These are phyloP conservation scores for Tenthredo distinguenda DNA, from an alignment of 2,888 invertebrate species.

Conservation along the genomic window DNA sequence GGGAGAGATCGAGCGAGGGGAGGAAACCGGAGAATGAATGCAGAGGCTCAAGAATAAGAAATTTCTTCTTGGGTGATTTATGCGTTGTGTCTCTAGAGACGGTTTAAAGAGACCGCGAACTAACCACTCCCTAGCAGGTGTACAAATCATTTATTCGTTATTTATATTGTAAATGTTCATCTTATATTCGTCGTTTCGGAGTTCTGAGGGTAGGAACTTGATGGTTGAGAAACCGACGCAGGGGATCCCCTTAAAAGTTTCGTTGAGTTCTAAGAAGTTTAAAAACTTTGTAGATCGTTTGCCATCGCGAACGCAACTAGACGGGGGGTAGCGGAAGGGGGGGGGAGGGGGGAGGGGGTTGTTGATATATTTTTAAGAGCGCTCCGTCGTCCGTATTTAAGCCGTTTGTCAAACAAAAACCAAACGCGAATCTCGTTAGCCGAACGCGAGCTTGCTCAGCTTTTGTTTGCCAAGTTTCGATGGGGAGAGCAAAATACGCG, in stretches of 20 bases:
- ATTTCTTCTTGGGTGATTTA: constrained; percentile 36
- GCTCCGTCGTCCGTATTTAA: constrained; percentile 48
- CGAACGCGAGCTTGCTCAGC: constrained; percentile 36
- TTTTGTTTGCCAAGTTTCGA: constrained; percentile 47
- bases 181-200: constrained; percentile 24
- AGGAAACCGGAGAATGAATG: background rate
- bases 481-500: constrained; percentile 15
- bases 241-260: constrained; percentile 49
- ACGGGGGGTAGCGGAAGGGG: background rate
- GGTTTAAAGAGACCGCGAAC: constrained; percentile 29
- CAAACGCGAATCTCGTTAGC: constrained; percentile 47
- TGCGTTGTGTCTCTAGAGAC: constrained; percentile 35
- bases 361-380: constrained; percentile 46
- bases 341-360: background rate
- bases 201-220: background rate
- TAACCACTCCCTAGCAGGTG: constrained; percentile 33
- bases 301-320: constrained; percentile 40
- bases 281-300: constrained; percentile 46
- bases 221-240: constrained; percentile 32
- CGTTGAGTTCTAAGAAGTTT: constrained; percentile 31
- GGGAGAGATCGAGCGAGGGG: background rate
- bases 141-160: constrained; percentile 48
- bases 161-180: constrained; percentile 46
- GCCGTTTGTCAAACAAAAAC: constrained; percentile 50
- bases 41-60: constrained; percentile 29